Percentiles rank a stretch among this genome's conserved stretches.
phyloP scores from a whole-genome alignment of 2,113 vertebrate genomes.

The Neomonachus schauinslandi region DNA sequence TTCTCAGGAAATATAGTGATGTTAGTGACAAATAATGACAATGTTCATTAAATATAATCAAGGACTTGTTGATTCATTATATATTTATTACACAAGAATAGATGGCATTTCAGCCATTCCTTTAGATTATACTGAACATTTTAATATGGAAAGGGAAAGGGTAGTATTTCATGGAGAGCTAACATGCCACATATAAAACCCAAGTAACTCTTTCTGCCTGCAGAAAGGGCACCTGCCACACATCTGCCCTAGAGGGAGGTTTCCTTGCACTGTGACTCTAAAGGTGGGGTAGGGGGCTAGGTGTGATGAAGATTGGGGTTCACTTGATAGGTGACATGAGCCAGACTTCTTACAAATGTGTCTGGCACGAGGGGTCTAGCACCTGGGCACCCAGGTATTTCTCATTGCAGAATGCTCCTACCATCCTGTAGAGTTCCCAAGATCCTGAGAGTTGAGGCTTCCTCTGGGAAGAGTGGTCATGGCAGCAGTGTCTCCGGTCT shows the following conservation, averaged over 20 bases:
- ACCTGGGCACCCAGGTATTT: background rate
- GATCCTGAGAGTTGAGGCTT: background rate
- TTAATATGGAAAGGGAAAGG: background rate
- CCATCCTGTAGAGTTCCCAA: background rate
- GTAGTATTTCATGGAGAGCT: background rate
- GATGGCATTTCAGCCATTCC: background rate
- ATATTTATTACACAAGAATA: background rate
- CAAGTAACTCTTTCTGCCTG: background rate
- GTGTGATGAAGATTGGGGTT: accelerated
- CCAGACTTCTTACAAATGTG: background rate
- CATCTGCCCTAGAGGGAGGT: background rate
- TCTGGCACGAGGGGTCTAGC: background rate
- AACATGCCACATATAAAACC: background rate
- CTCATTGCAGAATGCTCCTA: background rate
- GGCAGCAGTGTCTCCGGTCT: background rate
- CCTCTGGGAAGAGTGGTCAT: background rate
- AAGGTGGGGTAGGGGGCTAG: too few relatives aligned
- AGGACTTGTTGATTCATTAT: background rate
- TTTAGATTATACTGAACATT: background rate
- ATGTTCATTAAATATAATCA: background rate
- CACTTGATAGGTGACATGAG: background rate
- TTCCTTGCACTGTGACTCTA: too few relatives aligned
- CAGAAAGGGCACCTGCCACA: background rate
- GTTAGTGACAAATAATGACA: background rate
- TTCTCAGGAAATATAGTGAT: background rate